Conservation (phyloP, 2,797 vertebrate genomes). For the Podargus strigoides region DNA sequence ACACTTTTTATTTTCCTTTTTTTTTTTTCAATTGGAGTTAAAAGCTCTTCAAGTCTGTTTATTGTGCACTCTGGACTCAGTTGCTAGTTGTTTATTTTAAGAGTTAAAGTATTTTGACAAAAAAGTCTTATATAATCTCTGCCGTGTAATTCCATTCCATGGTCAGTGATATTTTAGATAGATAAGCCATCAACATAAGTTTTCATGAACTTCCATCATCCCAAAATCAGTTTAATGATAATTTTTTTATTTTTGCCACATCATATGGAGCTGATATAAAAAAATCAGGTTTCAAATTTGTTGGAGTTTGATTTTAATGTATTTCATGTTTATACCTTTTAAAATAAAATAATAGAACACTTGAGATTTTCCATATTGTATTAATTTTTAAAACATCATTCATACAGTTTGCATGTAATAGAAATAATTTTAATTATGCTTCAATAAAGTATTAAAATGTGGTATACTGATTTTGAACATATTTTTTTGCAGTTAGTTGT, state of each 20-base stretch:
- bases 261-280: not conserved
- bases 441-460: not conserved
- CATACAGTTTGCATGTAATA: not conserved
- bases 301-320: not conserved
- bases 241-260: not conserved
- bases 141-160: not conserved
- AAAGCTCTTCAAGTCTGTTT: slow-evolving; percentile 5
- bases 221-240: not conserved
- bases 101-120: not conserved
- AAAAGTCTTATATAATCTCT: not conserved
- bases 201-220: not conserved
- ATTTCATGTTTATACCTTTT: not conserved
- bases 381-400: not conserved
- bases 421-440: not conserved
- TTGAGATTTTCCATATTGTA: not conserved
- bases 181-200: not conserved
- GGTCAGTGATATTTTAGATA: not conserved
- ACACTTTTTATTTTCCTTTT: not conserved
- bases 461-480: not conserved
- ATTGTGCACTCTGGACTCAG: not conserved
- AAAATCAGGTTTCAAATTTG: not conserved
- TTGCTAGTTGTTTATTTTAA: slow-evolving; percentile 27
- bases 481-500: not conserved
- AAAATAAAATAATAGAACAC: not conserved
- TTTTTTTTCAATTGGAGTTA: not conserved